Base-by-base conservation (phyloP, 2,888 invertebrate genomes). In the Drosophila quasianomalipes region DNA sequence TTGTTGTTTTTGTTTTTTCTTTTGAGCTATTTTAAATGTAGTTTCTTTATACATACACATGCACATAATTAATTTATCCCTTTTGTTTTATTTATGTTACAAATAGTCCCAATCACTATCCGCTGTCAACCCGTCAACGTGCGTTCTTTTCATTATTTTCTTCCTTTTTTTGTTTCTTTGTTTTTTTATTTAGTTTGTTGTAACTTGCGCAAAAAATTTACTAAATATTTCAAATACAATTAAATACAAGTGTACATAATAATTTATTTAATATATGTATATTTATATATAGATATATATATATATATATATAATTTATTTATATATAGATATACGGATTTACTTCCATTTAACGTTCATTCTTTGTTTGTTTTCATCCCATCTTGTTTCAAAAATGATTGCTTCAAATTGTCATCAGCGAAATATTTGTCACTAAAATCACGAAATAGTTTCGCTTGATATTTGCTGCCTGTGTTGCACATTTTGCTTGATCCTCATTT, bases 351-450 rank as follows among this genome's bases (percentile, higher is more conserved):
- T 53, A 68, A 70, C 68, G 39, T 59, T 65, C 58, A 58, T 77
- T 76, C 70, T 63, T 81, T 79, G 77, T 68, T 78, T 41, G n/a
- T 79, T 67, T 59, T 76, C 78, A 47, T 47, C 16, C 77, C 79
- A 79, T 81, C 82, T 82, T 90, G 81, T 75, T 87, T 92, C 87
- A 90, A 92, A 89, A 92, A 92, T 92, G 92, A 92, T 92, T 92
- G 92, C 92, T 92, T 92, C 90, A 85, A 92, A 92, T 90, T 92
- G 92, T 90, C 92, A 81, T 90, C 92, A 92, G 92, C 92, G 92
- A 92, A 92, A 91, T 92, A 92, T 92, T 92, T 92, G 92, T 89
- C 91, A 87, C 85, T 90, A 87, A 85, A 92, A 92, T 92, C 92
- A 92, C 92, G 90, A 92, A 92, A 92, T 89, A 90, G 91, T 85